These are phyloP conservation scores for Odontomyia ornata DNA, from an alignment of 2,888 invertebrate species.

Conservation along the genomic window DNA sequence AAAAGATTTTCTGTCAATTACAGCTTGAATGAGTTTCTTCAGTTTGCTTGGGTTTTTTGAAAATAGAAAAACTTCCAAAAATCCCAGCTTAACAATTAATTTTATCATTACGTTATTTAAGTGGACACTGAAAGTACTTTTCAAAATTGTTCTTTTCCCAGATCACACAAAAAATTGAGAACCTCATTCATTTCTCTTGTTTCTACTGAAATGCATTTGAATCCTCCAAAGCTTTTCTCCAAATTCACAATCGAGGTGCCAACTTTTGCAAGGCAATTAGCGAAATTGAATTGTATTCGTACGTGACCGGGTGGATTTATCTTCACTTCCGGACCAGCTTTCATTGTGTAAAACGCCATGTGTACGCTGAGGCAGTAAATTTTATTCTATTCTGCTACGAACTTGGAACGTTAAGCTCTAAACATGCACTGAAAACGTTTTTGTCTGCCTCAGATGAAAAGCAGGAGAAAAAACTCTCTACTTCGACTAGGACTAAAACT, in stretches of 20 bases:
- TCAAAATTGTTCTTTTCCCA: too few relatives aligned
- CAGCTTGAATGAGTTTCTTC: too few relatives aligned
- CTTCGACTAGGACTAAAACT: neutral
- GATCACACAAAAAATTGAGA: too few relatives aligned
- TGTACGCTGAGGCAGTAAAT: neutral
- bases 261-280: conserved; percentile 47
- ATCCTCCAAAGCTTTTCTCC: neutral
- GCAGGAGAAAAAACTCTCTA: neutral
- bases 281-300: conserved; percentile 46
- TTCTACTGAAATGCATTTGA: too few relatives aligned
- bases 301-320: conserved; percentile 39
- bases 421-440: conserved; percentile 2
- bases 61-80: too few relatives aligned
- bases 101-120: too few relatives aligned
- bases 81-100: too few relatives aligned
- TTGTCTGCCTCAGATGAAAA: neutral
- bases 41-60: too few relatives aligned
- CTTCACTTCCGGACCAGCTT: neutral
- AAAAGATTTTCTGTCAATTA: too few relatives aligned
- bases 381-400: neutral
- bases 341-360: conserved; percentile 4
- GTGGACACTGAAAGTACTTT: too few relatives aligned
- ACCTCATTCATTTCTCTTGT: too few relatives aligned
- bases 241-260: conserved; percentile 31
- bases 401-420: neutral